These are phyloP conservation scores for Lepilemur ruficaudatus DNA, from an alignment of 2,797 vertebrate genomes.

Conservation along the genomic window DNA sequence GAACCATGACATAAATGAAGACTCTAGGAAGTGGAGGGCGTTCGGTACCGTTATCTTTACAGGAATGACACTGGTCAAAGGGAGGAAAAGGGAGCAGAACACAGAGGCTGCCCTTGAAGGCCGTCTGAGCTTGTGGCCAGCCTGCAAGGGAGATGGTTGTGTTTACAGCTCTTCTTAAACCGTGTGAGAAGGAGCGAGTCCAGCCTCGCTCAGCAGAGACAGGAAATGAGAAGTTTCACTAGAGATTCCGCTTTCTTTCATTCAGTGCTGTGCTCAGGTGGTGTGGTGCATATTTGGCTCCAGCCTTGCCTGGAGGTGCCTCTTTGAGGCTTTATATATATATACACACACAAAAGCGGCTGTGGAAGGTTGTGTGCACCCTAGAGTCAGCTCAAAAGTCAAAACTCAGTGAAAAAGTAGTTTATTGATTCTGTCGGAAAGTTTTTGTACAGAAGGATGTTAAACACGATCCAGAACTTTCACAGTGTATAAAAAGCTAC, in stretches of 20 bases:
- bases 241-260: slow-evolving; percentile 41
- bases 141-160: neutral
- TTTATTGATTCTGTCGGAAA: slow-evolving; percentile 26
- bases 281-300: neutral
- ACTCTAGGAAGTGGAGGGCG: slow-evolving; percentile 63
- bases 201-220: neutral
- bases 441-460: slow-evolving; percentile 36
- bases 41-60: slow-evolving; percentile 59
- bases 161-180: slow-evolving; percentile 40
- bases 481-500: neutral
- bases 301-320: neutral
- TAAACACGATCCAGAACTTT: neutral
- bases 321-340: neutral
- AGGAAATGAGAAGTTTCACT: slow-evolving; percentile 65
- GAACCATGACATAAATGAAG: slow-evolving; percentile 46
- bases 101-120: neutral
- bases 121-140: neutral
- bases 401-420: neutral
- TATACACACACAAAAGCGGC: neutral
- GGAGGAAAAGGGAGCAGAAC: neutral
- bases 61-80: slow-evolving; percentile 26
- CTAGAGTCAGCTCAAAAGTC: neutral
- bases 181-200: neutral
- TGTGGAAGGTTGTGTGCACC: neutral
- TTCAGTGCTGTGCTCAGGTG: neutral